These are phyloP conservation scores for Zootoca vivipara DNA, from an alignment of 2,113 vertebrate genomes.

Conservation along the genomic window DNA sequence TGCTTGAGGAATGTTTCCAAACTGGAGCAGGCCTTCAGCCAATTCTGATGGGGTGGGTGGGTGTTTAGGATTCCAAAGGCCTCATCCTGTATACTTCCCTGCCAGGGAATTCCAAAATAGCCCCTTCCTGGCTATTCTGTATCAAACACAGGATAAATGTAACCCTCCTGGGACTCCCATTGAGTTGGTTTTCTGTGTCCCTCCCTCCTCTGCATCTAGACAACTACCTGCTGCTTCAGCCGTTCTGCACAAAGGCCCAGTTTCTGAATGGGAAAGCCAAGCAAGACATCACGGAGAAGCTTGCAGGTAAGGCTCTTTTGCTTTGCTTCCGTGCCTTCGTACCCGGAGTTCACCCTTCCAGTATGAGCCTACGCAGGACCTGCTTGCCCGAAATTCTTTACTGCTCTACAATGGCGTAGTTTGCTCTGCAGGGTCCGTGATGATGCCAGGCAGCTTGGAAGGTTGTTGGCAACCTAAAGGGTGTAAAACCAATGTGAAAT, in stretches of 20 bases:
- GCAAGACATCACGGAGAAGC: slow-evolving; percentile 90
- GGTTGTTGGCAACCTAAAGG: not conserved
- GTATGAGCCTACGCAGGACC: not conserved
- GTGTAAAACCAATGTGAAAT: not conserved
- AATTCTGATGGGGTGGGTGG: not conserved
- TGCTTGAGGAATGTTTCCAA: not conserved
- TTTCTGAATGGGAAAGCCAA: slow-evolving; percentile 94
- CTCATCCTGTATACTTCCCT: not conserved
- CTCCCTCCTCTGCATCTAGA: slow-evolving; percentile 77
- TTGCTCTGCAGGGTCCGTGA: not conserved
- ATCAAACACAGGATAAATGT: not conserved
- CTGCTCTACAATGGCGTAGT: not conserved
- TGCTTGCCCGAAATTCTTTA: not conserved
- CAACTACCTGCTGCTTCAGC: slow-evolving; percentile 89
- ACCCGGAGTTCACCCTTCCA: not conserved
- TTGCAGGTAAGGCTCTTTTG: slow-evolving; percentile 82
- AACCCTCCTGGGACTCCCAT: not conserved
- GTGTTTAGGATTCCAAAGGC: not conserved
- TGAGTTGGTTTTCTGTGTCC: not conserved
- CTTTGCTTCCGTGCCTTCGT: not conserved
- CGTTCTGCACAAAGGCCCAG: slow-evolving; percentile 92
- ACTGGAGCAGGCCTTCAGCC: not conserved
- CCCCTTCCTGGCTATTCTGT: not conserved
- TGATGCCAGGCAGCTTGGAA: not conserved
- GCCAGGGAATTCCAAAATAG: not conserved